Conservation (phyloP, 2,797 vertebrate species). For the Paratrypauchen microcephalus region DNA sequence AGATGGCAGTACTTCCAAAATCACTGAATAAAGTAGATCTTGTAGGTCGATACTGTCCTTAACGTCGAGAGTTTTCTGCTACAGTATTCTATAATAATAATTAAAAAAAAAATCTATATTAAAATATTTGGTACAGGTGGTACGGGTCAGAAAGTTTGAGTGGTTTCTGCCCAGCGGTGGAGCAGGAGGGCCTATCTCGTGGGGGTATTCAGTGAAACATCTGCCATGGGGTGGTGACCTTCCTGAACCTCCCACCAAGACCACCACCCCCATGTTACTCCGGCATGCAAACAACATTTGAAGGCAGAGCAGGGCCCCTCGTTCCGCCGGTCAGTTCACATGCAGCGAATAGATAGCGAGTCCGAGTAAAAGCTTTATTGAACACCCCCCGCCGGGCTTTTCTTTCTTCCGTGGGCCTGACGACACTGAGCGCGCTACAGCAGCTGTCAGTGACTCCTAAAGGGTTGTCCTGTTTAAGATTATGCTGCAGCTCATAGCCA, state of each 20-base stretch:
- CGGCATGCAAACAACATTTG: conserved; percentile 21
- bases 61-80: background rate
- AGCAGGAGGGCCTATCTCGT: conserved; percentile 6
- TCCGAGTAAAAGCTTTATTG: conserved; percentile 18
- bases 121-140: too few relatives aligned
- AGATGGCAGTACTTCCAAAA: conserved; percentile 39
- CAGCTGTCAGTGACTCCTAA: conserved; percentile 73
- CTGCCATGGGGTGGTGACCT: conserved; percentile 59
- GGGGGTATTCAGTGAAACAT: conserved; percentile 58
- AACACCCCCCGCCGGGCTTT: conserved; percentile 5
- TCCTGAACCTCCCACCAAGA: conserved; percentile 26
- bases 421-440: conserved; percentile 50
- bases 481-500: conserved; percentile 61
- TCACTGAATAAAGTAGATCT: background rate
- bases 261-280: conserved; percentile 4
- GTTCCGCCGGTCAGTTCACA: background rate
- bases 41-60: background rate
- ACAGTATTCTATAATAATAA: background rate
- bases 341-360: conserved; percentile 7
- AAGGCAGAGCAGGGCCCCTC: background rate
- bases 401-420: background rate
- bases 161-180: conserved; percentile 11
- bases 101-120: too few relatives aligned
- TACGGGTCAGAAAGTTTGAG: too few relatives aligned
- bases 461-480: conserved; percentile 53